Percentiles rank a stretch among this genome's conserved stretches.
phyloP scores from a whole-genome alignment of 2,888 invertebrate species.

The Synanthedon vespiformis region DNA sequence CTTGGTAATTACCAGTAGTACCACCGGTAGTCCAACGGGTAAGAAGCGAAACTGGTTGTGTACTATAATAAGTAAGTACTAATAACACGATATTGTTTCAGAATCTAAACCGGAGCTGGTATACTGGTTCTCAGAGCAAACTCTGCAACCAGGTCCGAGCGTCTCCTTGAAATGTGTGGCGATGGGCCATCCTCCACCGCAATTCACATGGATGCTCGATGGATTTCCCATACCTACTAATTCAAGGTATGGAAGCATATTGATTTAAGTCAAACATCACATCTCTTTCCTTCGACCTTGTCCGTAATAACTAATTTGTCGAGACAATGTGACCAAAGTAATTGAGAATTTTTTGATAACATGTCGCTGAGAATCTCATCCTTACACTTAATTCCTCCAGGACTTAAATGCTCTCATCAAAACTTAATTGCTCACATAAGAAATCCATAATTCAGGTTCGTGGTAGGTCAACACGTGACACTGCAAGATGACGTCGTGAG shows the following conservation, averaged over 20 bases:
- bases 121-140: slow-evolving; percentile 93
- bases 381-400: no score
- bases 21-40: no score
- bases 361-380: no score
- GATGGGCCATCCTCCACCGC: slow-evolving; percentile 94
- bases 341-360: no score
- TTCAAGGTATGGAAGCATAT: slow-evolving; percentile 61
- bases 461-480: slow-evolving; percentile 92
- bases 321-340: no score
- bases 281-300: no score
- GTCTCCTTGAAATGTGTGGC: slow-evolving; percentile 94
- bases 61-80: not conserved
- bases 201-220: slow-evolving; percentile 91
- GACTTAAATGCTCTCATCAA: no score
- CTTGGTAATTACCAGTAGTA: no score
- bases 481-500: slow-evolving; percentile 93
- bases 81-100: slow-evolving; percentile 36
- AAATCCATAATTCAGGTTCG: slow-evolving; percentile 70
- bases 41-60: no score
- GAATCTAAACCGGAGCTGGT: slow-evolving; percentile 90
- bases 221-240: slow-evolving; percentile 86
- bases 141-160: slow-evolving; percentile 90
- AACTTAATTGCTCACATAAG: not conserved
- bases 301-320: no score
- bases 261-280: no score